Evolutionary conservation across 92 coral and sea anemone species (phyloP).

Genomic region (Palythoa grandis): DNA sequence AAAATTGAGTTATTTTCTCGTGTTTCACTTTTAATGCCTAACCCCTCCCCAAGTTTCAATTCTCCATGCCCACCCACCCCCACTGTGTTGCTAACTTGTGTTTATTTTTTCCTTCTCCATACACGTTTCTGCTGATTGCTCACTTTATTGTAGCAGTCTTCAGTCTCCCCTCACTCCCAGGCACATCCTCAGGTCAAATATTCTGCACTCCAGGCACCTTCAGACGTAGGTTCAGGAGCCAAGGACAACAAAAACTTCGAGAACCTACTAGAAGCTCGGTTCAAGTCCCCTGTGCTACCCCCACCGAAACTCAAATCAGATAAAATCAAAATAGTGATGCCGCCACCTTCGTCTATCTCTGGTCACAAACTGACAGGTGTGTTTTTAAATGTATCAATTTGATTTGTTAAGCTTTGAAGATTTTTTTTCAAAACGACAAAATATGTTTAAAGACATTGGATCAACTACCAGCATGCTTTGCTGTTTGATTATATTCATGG

Average conservation of each 20-base stretch:
- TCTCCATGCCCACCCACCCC: background rate
- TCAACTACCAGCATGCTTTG: no score
- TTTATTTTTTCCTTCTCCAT: constrained; percentile 68
- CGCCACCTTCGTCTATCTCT: constrained; percentile 26
- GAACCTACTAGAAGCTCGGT: background rate
- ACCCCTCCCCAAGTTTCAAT: background rate
- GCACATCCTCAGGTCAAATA: constrained; percentile 47
- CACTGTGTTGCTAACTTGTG: constrained; percentile 28
- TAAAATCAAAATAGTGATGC: constrained; percentile 46
- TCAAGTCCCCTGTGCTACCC: constrained; percentile 33
- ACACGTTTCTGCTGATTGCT: constrained; percentile 82
- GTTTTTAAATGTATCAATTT: background rate
- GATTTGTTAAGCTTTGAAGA: background rate
- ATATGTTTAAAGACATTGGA: no score
- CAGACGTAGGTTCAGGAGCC: constrained; percentile 42
- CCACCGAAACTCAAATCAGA: constrained; percentile 19
- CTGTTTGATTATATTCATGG: no score
- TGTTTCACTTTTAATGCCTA: background rate
- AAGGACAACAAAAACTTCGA: constrained; percentile 15
- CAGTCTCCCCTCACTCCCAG: constrained; percentile 68
- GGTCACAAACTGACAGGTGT: background rate
- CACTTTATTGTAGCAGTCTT: constrained; percentile 86
- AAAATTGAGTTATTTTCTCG: background rate
- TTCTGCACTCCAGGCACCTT: constrained; percentile 30
- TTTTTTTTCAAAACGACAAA: no score